Base-by-base conservation (phyloP, 2,797 vertebrate species). In the Champsocephalus gunnari region DNA sequence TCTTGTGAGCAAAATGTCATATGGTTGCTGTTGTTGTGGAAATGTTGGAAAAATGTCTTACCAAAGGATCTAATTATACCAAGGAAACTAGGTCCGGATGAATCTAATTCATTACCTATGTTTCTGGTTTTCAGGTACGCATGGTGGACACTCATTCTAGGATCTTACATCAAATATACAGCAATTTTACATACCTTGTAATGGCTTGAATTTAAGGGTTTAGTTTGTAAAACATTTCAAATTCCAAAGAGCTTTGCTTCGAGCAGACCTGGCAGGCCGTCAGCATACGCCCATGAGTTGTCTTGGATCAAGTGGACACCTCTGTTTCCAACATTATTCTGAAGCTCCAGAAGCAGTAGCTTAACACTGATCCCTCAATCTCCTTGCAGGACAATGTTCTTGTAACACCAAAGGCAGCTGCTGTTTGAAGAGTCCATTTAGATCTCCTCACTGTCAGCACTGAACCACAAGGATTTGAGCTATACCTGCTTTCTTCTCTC, bases 331-430 rank as follows among this genome's bases (percentile, higher is more conserved):
- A 45, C 69, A 81, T 75, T 53, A 59, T 75, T 51, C 73, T 54
- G 60, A 55, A 71, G 55, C 80, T 63, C 53, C 43, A 51, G 50
- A 5, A 80, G 73, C 56, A 76, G 66, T 48, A 51, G 71, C 51
- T 81, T 61, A 79, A 70, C 64, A 75, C 53, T 80, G 81, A 89
- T 85, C 75, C 69, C 49, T 83, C 67, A 76, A 77, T 82, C 79
- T 81, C 53, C 79, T 51, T 54, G 45, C 70, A 61, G 54, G 66
- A 83, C 69, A 68, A 79, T 75, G 66, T 66, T 80, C 63, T 65
- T 44, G 28, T 70, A 63, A 72, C 71, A 85, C 73, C 71, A 80
- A 83, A 73, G 54, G 73, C 58, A 70, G 66, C 45, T 57, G 43
- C 56, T 58, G 62, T 81, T 83, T 86, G 73, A 81, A 53, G 67